Evolutionary conservation across 2,113 vertebrate species (phyloP), one percentile per base, ranked within the genome.

Genomic region (Bostrychus sinensis): DNA sequence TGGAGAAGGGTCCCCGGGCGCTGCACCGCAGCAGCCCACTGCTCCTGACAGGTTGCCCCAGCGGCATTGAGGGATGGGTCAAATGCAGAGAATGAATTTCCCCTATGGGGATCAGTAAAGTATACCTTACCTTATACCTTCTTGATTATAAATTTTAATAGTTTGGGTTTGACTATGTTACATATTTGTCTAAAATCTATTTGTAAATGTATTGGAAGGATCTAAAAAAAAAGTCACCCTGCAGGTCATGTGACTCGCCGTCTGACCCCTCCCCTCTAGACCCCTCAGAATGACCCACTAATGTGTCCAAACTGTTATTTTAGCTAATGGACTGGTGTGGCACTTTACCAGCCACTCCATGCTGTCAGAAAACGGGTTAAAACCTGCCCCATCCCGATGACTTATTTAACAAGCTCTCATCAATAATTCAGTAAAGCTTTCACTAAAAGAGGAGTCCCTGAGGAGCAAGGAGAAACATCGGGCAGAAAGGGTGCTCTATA

Each of bases 401-500:
- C 75, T 91, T 89, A 89, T 91, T 91, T 78, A 91, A 80, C 71
- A 69, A 19, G 19, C 36, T 5, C 25, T 83, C 63, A 87, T 92
- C 87, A 88, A 92, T 92, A 85, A 88, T 92, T 90, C 58, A 92
- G 46, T 25, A 20, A 75, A 72, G 74, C 80, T 84, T 88, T 87
- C 79, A 66, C 80, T 84, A 14, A 59, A 68, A 70, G 82, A 80
- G 58, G 59, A 67, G 79, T 75, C 72, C 70, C 81, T 70, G 70
- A 67, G 71, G 86, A 87, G 68, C 57, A 56, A 77, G 65, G 73
- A 34, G 70, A 72, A 50, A 69, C 54, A 50, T 50, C 57, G 51
- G 54, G 12, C 68, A 63, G 63, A 77, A 74, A 56, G 56, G 75
- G 51, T 53, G 51, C 37, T 78, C 73, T 82, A 81, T 88, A 86